A percentile compares a stretch with the other conserved stretches of the same genome.
phyloP scores from a whole-genome alignment of 2,888 invertebrate species.

The Esperia sulphurella region DNA sequence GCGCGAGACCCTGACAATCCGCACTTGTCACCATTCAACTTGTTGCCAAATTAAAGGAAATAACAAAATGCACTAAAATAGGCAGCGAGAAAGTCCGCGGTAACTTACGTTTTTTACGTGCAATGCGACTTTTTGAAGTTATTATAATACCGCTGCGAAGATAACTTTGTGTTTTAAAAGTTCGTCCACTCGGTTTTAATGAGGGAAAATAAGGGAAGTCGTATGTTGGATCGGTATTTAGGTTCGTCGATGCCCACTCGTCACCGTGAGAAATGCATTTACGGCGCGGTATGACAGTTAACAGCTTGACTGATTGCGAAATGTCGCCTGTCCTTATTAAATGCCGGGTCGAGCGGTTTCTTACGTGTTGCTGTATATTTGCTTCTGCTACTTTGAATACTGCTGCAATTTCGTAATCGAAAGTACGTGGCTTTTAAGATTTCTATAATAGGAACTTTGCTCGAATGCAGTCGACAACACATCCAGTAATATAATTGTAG shows the following conservation, averaged over 20 bases:
- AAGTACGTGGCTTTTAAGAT: too few relatives aligned
- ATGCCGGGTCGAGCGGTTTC: conserved; percentile 22
- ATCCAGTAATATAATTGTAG: too few relatives aligned
- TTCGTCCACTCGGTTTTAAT: conserved; percentile 39
- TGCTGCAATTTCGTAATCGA: too few relatives aligned
- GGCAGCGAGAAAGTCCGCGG: conserved; percentile 35
- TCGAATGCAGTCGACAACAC: too few relatives aligned
- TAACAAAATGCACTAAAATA: conserved; percentile 45
- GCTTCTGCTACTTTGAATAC: conserved; percentile 22
- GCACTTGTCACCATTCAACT: conserved; percentile 52
- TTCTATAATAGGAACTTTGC: too few relatives aligned
- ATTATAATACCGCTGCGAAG: conserved; percentile 36
- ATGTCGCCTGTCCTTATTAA: conserved; percentile 33
- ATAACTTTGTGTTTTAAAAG: conserved; percentile 38
- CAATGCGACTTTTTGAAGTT: conserved; percentile 39
- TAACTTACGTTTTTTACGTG: conserved; percentile 35
- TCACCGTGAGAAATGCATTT: conserved; percentile 41
- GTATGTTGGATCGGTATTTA: conserved; percentile 40
- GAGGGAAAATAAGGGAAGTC: conserved; percentile 47
- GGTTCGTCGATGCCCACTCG: conserved; percentile 35
- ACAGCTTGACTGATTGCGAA: conserved; percentile 43
- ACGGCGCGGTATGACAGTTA: conserved; percentile 36
- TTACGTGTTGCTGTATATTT: conserved; percentile 35
- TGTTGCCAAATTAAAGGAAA: conserved; percentile 60
- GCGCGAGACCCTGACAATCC: conserved; percentile 38